phyloP scores from a whole-genome alignment of 1,140 invertebrate genomes.

The Cecropterus lyciades region DNA sequence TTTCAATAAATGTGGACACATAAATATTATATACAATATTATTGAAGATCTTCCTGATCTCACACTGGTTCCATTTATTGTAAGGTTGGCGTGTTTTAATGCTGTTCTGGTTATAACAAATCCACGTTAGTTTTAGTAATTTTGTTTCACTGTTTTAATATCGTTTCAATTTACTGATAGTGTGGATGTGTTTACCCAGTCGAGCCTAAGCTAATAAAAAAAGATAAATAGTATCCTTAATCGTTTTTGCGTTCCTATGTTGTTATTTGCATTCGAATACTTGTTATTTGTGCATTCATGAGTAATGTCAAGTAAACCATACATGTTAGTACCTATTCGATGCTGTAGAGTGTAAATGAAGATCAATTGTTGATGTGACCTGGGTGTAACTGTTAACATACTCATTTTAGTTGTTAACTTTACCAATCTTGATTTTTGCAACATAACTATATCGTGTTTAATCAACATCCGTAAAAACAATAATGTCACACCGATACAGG shows the following conservation, averaged over 20 bases:
- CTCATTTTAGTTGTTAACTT: conserved; percentile 53
- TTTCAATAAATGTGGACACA: conserved; percentile 53
- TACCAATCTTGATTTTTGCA: conserved; percentile 67
- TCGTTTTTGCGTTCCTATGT: conserved; percentile 54
- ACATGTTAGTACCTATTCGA: conserved; percentile 53
- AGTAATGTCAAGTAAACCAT: conserved; percentile 62
- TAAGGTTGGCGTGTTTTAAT: conserved; percentile 61
- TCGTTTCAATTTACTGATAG: conserved; percentile 28
- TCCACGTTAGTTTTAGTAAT: conserved; percentile 32
- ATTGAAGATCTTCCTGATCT: not conserved
- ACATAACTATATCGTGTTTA: conserved; percentile 47
- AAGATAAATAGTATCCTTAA: conserved; percentile 63
- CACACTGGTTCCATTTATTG: conserved; percentile 42
- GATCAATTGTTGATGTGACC: conserved; percentile 80
- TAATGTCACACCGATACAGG: conserved; percentile 1
- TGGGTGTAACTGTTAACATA: conserved; percentile 74
- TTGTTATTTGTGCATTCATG: conserved; percentile 68
- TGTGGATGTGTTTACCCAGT: conserved; percentile 72
- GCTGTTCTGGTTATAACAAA: conserved; percentile 77
- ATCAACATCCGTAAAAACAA: not conserved
- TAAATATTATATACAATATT: conserved; percentile 36
- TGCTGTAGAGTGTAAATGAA: conserved; percentile 60
- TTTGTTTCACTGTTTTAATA: conserved; percentile 16
- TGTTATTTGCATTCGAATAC: conserved; percentile 53
- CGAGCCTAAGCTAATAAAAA: conserved; percentile 81